Evolutionary conservation across 1,140 invertebrate species (phyloP).

Genomic region (Aphelenchoides fujianensis): DNA sequence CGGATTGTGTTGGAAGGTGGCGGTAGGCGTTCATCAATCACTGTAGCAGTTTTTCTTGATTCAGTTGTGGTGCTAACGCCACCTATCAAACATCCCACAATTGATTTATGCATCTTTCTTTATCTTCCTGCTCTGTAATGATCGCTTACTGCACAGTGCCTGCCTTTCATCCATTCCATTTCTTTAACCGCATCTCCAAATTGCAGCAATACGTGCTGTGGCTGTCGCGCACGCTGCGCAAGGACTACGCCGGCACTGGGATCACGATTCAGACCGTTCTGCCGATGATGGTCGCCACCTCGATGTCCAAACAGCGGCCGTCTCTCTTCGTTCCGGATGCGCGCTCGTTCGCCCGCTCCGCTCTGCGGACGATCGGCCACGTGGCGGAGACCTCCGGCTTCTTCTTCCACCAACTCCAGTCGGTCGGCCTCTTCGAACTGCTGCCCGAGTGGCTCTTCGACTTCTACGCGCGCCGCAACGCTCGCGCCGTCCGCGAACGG

Average conservation of each 20-base stretch:
- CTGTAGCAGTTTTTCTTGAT: too few relatives aligned
- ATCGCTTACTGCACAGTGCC: too few relatives aligned
- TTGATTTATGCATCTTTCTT: too few relatives aligned
- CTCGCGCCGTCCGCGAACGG: not conserved
- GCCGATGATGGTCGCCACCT: conserved; percentile 26
- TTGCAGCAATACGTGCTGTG: conserved; percentile 20
- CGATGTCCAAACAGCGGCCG: conserved; percentile 26
- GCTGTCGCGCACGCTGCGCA: conserved; percentile 14
- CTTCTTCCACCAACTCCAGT: conserved; percentile 54
- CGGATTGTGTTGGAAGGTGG: too few relatives aligned
- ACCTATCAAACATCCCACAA: too few relatives aligned
- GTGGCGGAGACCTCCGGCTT: conserved; percentile 53
- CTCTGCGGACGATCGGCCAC: conserved; percentile 50
- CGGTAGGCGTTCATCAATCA: too few relatives aligned
- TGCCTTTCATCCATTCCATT: too few relatives aligned
- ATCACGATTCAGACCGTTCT: conserved; percentile 24
- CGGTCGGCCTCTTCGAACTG: conserved; percentile 9
- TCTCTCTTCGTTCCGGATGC: conserved; percentile 55
- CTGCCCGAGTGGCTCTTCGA: conserved; percentile 24
- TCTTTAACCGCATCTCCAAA: too few relatives aligned
- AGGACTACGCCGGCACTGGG: conserved; percentile 20
- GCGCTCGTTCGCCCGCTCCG: conserved; percentile 36
- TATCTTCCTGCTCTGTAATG: too few relatives aligned
- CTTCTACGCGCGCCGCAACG: not conserved
- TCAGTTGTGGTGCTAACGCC: too few relatives aligned